Conservation (phyloP, 2,797 vertebrate species). For the Saxicola maurus region DNA sequence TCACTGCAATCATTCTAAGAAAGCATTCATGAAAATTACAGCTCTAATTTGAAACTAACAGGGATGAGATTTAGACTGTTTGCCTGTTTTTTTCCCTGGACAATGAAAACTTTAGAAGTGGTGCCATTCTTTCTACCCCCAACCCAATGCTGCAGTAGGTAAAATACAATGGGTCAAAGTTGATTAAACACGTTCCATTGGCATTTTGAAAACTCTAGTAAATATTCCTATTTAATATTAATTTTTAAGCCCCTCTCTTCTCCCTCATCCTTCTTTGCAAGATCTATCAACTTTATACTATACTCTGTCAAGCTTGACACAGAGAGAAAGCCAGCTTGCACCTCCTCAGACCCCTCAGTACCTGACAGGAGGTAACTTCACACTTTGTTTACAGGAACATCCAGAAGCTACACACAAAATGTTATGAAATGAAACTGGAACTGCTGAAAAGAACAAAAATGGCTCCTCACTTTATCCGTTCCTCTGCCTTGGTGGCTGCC, state of each 20-base stretch:
- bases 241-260: background rate
- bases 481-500: conserved; percentile 82
- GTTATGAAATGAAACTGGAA: background rate
- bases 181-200: background rate
- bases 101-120: background rate
- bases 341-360: background rate
- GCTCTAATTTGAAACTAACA: background rate
- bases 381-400: background rate
- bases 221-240: background rate
- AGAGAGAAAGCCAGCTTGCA: background rate
- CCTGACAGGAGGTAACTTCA: background rate
- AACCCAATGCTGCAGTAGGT: background rate
- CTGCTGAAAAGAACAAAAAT: background rate
- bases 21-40: background rate
- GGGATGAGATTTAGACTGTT: background rate
- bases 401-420: background rate
- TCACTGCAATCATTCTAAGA: background rate
- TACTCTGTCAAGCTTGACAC: background rate
- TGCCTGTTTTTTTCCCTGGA: background rate
- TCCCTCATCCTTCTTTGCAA: background rate
- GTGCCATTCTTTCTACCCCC: background rate
- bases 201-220: background rate
- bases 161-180: background rate
- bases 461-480: conserved; percentile 80
- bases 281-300: background rate